Conservation (phyloP, 1,140 invertebrate genomes). For the Camponotus floridanus region DNA sequence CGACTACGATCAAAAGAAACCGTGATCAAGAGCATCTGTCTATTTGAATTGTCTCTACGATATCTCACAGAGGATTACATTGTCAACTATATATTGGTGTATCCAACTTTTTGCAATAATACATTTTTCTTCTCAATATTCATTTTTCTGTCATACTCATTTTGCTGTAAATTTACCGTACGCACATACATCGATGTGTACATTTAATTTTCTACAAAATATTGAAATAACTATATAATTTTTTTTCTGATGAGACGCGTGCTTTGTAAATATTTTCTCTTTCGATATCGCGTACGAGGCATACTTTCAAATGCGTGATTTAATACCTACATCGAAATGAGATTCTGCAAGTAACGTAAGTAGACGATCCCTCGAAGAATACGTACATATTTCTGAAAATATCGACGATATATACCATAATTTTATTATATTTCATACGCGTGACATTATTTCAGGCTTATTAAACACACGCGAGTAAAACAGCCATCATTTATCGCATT, state of each 20-base stretch:
- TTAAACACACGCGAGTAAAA: neutral
- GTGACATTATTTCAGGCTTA: neutral
- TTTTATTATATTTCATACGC: neutral
- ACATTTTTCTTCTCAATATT: conserved; percentile 11
- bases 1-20: conserved; percentile 55
- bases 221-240: conserved; percentile 16
- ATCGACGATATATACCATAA: neutral
- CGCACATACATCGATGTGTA: neutral
- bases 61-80: conserved; percentile 54
- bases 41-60: conserved; percentile 33
- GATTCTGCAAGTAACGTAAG: neutral
- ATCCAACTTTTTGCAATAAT: neutral
- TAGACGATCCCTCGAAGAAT: neutral
- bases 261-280: conserved; percentile 21
- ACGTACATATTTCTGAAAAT: neutral
- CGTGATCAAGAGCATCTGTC: conserved; percentile 51
- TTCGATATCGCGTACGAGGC: neutral
- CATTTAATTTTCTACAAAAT: conserved; percentile 23
- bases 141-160: neutral
- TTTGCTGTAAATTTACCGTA: conserved; percentile 34
- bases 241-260: neutral
- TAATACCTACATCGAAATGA: neutral
- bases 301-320: neutral
- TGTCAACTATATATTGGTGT: conserved; percentile 35
- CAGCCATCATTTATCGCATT: conserved; percentile 47